phyloP scores from a whole-genome alignment of 2,113 vertebrate genomes.

The Gulo gulo region DNA sequence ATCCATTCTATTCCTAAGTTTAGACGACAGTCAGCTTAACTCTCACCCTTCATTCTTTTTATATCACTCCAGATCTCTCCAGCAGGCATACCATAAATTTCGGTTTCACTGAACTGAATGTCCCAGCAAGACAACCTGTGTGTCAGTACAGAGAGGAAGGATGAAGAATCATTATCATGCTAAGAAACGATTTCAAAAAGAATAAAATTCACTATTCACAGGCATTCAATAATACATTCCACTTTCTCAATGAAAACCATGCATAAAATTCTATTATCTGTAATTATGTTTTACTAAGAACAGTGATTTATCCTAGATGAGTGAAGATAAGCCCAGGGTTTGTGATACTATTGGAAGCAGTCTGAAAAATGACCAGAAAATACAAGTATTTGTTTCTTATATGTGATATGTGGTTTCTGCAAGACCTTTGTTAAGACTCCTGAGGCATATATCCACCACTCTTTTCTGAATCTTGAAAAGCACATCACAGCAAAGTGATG shows the following conservation, averaged over 20 bases:
- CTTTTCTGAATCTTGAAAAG: conserved; percentile 7
- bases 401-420: not conserved
- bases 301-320: not conserved
- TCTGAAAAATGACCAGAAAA: conserved; percentile 19
- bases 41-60: not conserved
- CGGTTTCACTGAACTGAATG: not conserved
- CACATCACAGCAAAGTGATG: not conserved
- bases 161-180: not conserved
- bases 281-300: not conserved
- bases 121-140: not conserved
- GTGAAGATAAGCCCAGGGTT: not conserved
- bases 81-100: not conserved
- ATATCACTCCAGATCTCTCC: not conserved
- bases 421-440: not conserved
- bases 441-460: not conserved
- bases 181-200: conserved; percentile 25
- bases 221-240: not conserved
- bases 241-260: not conserved
- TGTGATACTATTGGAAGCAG: not conserved
- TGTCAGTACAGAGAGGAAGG: not conserved
- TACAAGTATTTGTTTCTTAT: not conserved
- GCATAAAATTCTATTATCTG: not conserved
- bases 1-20: not conserved
- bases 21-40: conserved; percentile 29
- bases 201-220: not conserved